Evolutionary conservation across 2,797 vertebrate genomes (phyloP).

Genomic region (Cebuella pygmaea): DNA sequence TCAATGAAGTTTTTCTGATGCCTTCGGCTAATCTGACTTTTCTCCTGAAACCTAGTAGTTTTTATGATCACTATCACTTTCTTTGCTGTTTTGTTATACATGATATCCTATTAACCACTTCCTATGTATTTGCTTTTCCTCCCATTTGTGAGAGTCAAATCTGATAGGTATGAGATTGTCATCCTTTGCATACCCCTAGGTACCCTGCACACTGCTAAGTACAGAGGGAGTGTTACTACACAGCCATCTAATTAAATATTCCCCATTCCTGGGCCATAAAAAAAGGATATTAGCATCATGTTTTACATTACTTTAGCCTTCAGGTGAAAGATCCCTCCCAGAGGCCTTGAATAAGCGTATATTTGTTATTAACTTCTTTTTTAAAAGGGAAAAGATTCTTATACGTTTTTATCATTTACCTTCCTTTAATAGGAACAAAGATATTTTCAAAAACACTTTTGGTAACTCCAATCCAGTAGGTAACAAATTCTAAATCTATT

Average conservation of each 20-base stretch:
- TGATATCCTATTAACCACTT: neutral
- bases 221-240: neutral
- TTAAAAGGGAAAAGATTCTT: neutral
- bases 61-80: neutral
- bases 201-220: neutral
- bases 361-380: slow-evolving; percentile 28
- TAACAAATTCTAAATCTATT: neutral
- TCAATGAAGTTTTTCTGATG: neutral
- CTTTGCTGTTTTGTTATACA: neutral
- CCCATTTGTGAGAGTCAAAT: neutral
- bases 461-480: neutral
- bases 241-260: neutral
- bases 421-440: slow-evolving; percentile 3
- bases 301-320: slow-evolving; percentile 49
- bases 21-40: neutral
- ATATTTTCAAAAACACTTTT: neutral
- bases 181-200: neutral
- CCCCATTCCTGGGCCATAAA: neutral
- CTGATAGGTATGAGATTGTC: neutral
- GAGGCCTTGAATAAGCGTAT: neutral
- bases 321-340: neutral
- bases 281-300: neutral
- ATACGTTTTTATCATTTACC: slow-evolving; percentile 6
- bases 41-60: neutral
- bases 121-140: neutral